Percentiles rank a stretch among this genome's conserved stretches.
Conservation (phyloP, 2,113 vertebrate species). For the Globicephala melas region DNA sequence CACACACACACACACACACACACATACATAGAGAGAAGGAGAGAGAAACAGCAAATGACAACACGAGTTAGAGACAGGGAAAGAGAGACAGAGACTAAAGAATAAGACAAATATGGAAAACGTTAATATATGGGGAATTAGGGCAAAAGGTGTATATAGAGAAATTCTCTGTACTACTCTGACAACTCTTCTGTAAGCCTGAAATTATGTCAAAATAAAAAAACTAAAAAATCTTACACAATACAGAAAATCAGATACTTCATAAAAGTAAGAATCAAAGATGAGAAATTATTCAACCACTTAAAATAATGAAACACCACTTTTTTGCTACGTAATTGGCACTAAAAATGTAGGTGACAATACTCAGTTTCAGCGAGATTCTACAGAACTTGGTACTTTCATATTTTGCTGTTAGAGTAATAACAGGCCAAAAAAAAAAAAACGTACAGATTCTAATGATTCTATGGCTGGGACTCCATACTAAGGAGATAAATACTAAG, state of each 20-base stretch:
- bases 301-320: neutral
- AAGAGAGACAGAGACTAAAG: neutral
- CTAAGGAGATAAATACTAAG: neutral
- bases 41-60: neutral
- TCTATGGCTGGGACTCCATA: neutral
- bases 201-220: neutral
- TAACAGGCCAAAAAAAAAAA: neutral
- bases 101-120: neutral
- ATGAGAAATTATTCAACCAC: neutral
- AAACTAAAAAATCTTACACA: neutral
- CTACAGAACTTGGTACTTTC: neutral
- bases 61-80: neutral
- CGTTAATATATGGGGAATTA: neutral
- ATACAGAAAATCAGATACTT: conserved; percentile 26
- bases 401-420: neutral
- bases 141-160: neutral
- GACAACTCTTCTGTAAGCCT: neutral
- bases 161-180: neutral
- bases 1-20: neutral
- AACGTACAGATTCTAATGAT: neutral
- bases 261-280: conserved; percentile 7
- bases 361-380: neutral
- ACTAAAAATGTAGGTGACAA: neutral
- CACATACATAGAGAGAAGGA: neutral
- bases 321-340: neutral